Base-by-base conservation (phyloP, 2,888 invertebrate species). In the Masnerella sp. region DNA sequence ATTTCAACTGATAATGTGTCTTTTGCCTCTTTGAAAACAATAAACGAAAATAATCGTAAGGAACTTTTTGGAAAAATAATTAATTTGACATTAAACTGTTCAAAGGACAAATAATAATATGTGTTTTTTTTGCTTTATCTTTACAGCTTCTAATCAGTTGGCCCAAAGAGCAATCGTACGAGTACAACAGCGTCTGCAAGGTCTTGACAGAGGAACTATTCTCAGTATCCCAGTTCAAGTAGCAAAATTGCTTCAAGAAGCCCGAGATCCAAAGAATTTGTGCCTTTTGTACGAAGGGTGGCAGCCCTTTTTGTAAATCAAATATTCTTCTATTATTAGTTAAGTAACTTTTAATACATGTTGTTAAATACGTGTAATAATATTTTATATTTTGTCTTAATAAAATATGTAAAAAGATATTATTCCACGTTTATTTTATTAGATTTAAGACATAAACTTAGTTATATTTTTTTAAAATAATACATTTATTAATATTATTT, bases 81-180 rank as follows among this genome's bases (percentile, higher is more conserved):
- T 12, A 1, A 38, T n/a, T 38, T 22, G 5, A 15, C 22, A 18
- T 36, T n/a, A n/a, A n/a, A n/a, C n/a, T n/a, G n/a, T n/a, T n/a
- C n/a, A n/a, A n/a, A n/a, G n/a, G n/a, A n/a, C n/a, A n/a, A n/a
- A n/a, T n/a, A n/a, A n/a, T n/a, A n/a, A n/a, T n/a, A n/a, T n/a
- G n/a, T n/a, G n/a, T n/a, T 22, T 7, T 11, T 47, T 30, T 47
- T 47, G 5, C n/a, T 30, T 36, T 25, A 7, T 14, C 2, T 36
- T 22, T 2, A 12, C 14, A 72, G 72, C 61, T 28, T 59, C 65
- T 38, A 92, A 92, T 82, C 90, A 90, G 79, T 90, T 91, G 78
- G 97, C 98, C 0, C 93, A 95, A 87, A 90, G 97, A 72, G 96
- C 96, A 9, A 88, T 98, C 72, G 87, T 94, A 54, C 89, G 95